A percentile compares a stretch with the other conserved stretches of the same genome.
phyloP scores from a whole-genome alignment of 2,888 invertebrate genomes.

The Ellobium chinense region DNA sequence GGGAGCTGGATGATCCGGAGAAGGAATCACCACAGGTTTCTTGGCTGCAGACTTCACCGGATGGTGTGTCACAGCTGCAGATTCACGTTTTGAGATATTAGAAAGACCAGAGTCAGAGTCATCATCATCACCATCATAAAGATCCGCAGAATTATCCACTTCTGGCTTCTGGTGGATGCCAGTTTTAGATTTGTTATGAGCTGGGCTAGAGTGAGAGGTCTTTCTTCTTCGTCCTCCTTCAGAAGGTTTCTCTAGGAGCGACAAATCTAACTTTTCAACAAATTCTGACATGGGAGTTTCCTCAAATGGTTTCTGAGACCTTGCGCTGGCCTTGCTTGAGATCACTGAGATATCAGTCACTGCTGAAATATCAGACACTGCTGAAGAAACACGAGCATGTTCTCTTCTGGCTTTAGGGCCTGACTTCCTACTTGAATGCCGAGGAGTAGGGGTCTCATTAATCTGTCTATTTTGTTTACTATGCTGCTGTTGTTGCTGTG shows the following conservation, averaged over 20 bases:
- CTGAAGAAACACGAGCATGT: background rate
- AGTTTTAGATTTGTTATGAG: background rate
- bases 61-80: background rate
- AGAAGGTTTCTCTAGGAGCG: conserved; percentile 28
- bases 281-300: background rate
- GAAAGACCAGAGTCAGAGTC: conserved; percentile 27
- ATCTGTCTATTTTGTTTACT: too few relatives aligned
- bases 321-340: background rate
- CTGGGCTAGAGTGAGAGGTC: background rate
- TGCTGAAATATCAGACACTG: background rate
- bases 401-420: background rate
- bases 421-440: background rate
- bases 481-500: background rate
- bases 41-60: background rate
- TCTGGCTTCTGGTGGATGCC: background rate
- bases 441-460: background rate
- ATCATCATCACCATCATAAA: conserved; percentile 45
- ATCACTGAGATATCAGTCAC: conserved; percentile 23
- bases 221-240: conserved; percentile 7
- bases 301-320: background rate
- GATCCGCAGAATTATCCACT: background rate
- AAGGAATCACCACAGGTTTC: conserved; percentile 39
- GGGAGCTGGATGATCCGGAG: conserved; percentile 21
- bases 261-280: conserved; percentile 31
- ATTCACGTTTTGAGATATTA: background rate